Evolutionary conservation across 2,113 vertebrate genomes (phyloP), one percentile per base, ranked within the genome.

Genomic region (Sprattus sprattus): DNA sequence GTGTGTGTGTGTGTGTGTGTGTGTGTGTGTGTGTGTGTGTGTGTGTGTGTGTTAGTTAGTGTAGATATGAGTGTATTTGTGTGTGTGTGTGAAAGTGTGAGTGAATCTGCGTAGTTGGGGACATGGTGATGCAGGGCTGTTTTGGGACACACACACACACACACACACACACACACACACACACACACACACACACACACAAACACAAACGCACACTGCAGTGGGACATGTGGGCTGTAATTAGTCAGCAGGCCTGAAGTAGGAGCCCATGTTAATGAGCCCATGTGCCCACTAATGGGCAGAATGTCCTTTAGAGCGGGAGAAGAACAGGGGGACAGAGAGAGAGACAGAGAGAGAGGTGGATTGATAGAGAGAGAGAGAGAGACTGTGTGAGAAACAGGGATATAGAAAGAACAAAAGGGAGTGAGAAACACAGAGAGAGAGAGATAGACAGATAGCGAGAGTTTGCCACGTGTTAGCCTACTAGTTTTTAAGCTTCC

Each of bases 201-300:
- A n/a, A 32, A 50, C 46, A 85, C 86, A 46, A 80, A 82, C 45
- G n/a, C 82, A 60, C 82, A 25, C 80, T 85, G 75, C 64, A 49
- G 80, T 83, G 82, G 85, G 25, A 84, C 83, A 49, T 46, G 47
- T 49, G 82, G 87, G 87, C 52, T 4, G 52, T 47, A 81, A 75
- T 85, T 50, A 46, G 20, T 20, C 50, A 85, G 39, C 60, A 49
- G 81, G 57, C 25, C 86, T 80, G 22, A 32, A 46, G 57, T 64
- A 64, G 20, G 6, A 45, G 54, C 85, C 90, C 90, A 90, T 87
- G 4, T 25, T 44, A 57, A 78, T 82, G 83, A 82, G 45, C 18
- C 45, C 80, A 54, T 89, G 85, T 81, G 46, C 83, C 39, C 45
- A 67, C 81, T 85, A 86, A 85, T 28, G 84, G 86, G 46, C 64